These are phyloP conservation scores for Bombycilla garrulus DNA, from an alignment of 2,113 vertebrate genomes.

Conservation along the genomic window DNA sequence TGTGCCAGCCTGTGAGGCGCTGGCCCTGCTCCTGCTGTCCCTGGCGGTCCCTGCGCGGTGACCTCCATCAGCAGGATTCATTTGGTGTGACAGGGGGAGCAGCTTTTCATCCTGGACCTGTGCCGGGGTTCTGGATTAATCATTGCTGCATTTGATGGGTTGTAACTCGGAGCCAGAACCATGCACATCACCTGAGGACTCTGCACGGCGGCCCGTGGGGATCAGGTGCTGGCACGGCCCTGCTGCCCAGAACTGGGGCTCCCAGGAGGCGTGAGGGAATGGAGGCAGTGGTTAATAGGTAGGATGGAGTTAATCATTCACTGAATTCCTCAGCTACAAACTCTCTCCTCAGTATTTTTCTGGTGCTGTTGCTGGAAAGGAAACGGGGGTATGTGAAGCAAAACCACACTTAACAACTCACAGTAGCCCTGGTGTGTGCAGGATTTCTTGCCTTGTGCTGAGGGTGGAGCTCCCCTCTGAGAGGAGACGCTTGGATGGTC, in stretches of 20 bases:
- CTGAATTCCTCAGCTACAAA: constrained; percentile 33
- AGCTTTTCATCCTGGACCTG: not conserved
- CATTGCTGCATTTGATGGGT: not conserved
- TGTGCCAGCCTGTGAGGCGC: not conserved
- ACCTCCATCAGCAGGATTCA: not conserved
- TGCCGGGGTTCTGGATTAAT: constrained; percentile 22
- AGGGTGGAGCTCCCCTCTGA: constrained; percentile 29
- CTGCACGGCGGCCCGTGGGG: not conserved
- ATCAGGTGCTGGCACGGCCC: constrained; percentile 42
- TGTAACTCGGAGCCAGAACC: not conserved
- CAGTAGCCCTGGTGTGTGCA: constrained; percentile 40
- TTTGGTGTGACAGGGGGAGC: not conserved
- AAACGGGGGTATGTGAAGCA: constrained; percentile 29
- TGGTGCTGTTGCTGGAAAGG: constrained; percentile 34
- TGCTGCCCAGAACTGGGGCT: not conserved
- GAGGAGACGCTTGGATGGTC: not conserved
- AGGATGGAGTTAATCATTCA: constrained; percentile 55
- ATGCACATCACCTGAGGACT: not conserved
- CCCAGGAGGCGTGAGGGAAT: not conserved
- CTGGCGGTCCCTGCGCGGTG: not conserved
- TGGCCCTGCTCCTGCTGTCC: not conserved
- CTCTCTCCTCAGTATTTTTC: not conserved
- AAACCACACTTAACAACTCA: not conserved
- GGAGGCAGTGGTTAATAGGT: constrained; percentile 37
- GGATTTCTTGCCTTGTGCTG: constrained; percentile 8